Evolutionary conservation across 2,113 vertebrate genomes (phyloP).

Genomic region (Symphodus melops): DNA sequence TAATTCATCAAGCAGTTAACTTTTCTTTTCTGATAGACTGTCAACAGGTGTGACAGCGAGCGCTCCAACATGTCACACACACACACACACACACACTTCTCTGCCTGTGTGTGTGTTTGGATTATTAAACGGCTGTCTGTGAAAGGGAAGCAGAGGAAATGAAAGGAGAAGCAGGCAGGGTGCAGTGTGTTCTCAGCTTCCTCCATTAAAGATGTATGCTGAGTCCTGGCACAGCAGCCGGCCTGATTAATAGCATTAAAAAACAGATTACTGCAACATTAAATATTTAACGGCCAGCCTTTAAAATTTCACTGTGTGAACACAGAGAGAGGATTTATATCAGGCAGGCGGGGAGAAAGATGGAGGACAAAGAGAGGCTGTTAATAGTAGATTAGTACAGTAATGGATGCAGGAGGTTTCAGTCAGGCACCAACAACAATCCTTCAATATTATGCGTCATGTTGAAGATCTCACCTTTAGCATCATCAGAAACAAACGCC

Average conservation of each 20-base stretch:
- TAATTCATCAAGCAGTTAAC: background rate
- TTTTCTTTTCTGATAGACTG: background rate
- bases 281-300: slow-evolving; percentile 51
- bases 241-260: slow-evolving; percentile 51
- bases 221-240: background rate
- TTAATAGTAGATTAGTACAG: background rate
- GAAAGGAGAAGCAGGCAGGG: background rate
- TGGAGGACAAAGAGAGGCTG: background rate
- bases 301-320: background rate
- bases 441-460: background rate
- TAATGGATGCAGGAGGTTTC: background rate
- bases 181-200: slow-evolving; percentile 12
- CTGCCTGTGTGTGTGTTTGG: background rate
- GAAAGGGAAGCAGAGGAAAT: background rate
- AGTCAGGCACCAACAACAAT: background rate
- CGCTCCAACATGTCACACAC: background rate
- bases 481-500: background rate
- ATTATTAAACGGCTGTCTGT: background rate
- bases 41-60: background rate
- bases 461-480: background rate
- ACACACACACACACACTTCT: background rate
- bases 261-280: slow-evolving; percentile 44
- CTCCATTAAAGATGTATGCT: slow-evolving; percentile 43
- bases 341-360: background rate
- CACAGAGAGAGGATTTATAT: slow-evolving; percentile 10